These are phyloP conservation scores for Nanorana parkeri DNA, from an alignment of 2,113 vertebrate species.

Conservation along the genomic window DNA sequence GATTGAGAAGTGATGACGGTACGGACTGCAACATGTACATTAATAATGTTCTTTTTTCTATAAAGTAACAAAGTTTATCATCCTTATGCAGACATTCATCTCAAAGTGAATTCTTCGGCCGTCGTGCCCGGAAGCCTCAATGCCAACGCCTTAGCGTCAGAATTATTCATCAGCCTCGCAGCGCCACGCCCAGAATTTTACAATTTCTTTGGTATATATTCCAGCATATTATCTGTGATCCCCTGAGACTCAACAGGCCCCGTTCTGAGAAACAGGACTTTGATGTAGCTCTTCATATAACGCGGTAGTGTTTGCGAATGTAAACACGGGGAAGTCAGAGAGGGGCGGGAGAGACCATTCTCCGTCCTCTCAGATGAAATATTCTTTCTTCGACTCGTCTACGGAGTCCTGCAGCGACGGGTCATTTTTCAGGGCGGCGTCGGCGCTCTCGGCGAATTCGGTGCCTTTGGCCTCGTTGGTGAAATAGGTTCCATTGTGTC, in stretches of 20 bases:
- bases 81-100: too few relatives aligned
- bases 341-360: neutral
- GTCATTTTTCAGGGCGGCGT: constrained; percentile 75
- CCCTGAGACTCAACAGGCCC: neutral
- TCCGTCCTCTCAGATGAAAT: constrained; percentile 81
- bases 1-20: too few relatives aligned
- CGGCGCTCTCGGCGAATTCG: constrained; percentile 80
- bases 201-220: neutral
- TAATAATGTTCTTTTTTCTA: too few relatives aligned
- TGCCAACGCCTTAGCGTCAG: too few relatives aligned
- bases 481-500: constrained; percentile 81
- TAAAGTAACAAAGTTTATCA: too few relatives aligned
- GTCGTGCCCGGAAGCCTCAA: too few relatives aligned
- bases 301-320: neutral
- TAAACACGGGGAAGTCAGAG: neutral
- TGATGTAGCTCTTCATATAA: neutral
- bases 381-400: constrained; percentile 84
- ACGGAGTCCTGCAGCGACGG: constrained; percentile 74
- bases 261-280: neutral
- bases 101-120: too few relatives aligned
- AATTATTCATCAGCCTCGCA: neutral
- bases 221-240: neutral
- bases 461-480: constrained; percentile 87
- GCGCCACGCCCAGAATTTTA: too few relatives aligned
- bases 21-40: too few relatives aligned